A percentile compares a stretch with the other conserved stretches of the same genome.
Conservation (phyloP, 1,140 invertebrate species). For the Zaprionus tsacasi region DNA sequence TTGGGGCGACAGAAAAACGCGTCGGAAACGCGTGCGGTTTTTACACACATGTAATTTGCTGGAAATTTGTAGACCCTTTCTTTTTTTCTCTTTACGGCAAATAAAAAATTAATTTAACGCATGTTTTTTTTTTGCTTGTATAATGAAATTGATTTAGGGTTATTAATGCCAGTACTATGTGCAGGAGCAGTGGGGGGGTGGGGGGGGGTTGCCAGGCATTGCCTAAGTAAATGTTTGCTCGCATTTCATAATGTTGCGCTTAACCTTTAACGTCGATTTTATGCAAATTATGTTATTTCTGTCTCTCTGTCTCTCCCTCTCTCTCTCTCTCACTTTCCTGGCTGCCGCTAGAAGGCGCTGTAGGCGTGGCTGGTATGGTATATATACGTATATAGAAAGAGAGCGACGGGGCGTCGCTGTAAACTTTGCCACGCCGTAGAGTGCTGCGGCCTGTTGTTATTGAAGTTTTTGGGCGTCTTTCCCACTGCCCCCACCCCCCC, state of each 20-base stretch:
- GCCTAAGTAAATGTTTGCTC: constrained; percentile 81
- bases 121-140: constrained; percentile 62
- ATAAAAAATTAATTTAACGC: constrained; percentile 84
- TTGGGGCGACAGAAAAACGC: constrained; percentile 17
- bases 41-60: constrained; percentile 77
- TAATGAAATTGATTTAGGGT: constrained; percentile 84
- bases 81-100: constrained; percentile 40
- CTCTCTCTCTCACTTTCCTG: neutral
- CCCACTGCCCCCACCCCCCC: neutral
- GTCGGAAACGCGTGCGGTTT: constrained; percentile 48
- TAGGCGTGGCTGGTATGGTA: constrained; percentile 57
- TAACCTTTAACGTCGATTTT: constrained; percentile 84
- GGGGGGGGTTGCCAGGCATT: constrained; percentile 8
- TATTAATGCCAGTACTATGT: constrained; percentile 74
- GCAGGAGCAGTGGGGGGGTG: neutral
- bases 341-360: constrained; percentile 8
- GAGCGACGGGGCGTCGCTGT: constrained; percentile 67
- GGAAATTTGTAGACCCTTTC: constrained; percentile 68
- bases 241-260: constrained; percentile 64
- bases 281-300: constrained; percentile 83
- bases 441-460: constrained; percentile 72
- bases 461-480: constrained; percentile 69
- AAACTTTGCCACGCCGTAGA: constrained; percentile 54
- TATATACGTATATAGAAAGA: constrained; percentile 10
- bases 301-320: too few relatives aligned